Percentiles rank a stretch among this genome's conserved stretches.
phyloP scores from a whole-genome alignment of 1,140 invertebrate genomes.

The Tetramorium simillimum region DNA sequence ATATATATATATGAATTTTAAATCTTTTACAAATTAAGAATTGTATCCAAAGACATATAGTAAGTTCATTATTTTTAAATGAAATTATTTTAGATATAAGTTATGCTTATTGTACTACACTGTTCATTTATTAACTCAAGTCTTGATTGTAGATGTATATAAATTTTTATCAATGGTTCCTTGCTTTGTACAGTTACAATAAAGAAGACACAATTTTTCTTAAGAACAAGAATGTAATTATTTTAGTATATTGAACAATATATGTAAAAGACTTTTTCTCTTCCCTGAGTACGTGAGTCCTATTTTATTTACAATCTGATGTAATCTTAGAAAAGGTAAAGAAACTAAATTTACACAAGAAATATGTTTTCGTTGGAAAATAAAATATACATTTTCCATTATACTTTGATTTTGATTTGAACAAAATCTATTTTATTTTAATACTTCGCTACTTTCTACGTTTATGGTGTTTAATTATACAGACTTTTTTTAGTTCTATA shows the following conservation, averaged over 20 bases:
- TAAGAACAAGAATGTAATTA: slow-evolving; percentile 13
- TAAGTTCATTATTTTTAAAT: neutral
- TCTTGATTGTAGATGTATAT: neutral
- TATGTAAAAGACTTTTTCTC: neutral
- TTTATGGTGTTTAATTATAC: too few relatives aligned
- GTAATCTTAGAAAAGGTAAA: too few relatives aligned
- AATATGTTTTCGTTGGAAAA: too few relatives aligned
- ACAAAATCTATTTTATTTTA: too few relatives aligned
- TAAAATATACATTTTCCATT: too few relatives aligned
- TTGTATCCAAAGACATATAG: neutral
- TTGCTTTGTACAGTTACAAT: slow-evolving; percentile 9
- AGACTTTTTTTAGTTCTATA: too few relatives aligned
- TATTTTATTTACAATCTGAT: neutral
- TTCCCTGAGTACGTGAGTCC: neutral
- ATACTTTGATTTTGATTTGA: too few relatives aligned
- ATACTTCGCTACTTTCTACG: too few relatives aligned
- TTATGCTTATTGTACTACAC: neutral
- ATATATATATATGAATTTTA: neutral
- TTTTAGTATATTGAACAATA: slow-evolving; percentile 14
- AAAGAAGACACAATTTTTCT: slow-evolving; percentile 28
- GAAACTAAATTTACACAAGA: too few relatives aligned
- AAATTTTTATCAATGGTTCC: neutral
- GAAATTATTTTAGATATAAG: slow-evolving; percentile 27
- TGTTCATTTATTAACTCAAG: neutral
- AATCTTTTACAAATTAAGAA: neutral